These are phyloP conservation scores for Etheostoma nigrum DNA, from an alignment of 2,797 vertebrate species.

Conservation along the genomic window DNA sequence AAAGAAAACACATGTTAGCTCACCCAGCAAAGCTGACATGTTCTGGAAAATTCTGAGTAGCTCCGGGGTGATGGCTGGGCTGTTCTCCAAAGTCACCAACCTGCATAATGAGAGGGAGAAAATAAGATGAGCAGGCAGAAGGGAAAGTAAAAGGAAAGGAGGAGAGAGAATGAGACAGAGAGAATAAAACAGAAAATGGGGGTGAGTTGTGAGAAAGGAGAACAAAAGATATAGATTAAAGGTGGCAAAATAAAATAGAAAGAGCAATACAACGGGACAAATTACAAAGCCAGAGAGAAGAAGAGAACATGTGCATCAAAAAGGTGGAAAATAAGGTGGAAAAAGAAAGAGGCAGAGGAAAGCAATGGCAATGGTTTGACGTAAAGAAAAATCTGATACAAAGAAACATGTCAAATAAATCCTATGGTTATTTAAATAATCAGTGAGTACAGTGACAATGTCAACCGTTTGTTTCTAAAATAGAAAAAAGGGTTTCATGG, in stretches of 20 bases:
- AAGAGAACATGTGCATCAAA: slow-evolving; percentile 16
- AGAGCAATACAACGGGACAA: slow-evolving; percentile 21
- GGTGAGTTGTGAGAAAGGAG: slow-evolving; percentile 15
- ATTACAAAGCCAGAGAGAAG: slow-evolving; percentile 38
- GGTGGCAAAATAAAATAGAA: slow-evolving; percentile 32
- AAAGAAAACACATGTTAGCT: slow-evolving; percentile 63
- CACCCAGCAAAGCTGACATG: slow-evolving; percentile 96
- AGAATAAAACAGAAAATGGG: slow-evolving; percentile 21
- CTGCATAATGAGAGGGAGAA: slow-evolving; percentile 76
- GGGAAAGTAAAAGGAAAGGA: neutral
- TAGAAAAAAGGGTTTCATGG: neutral
- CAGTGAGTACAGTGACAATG: neutral
- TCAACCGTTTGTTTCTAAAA: neutral
- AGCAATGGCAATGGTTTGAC: slow-evolving; percentile 1
- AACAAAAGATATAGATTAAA: slow-evolving; percentile 31
- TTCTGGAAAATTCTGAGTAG: slow-evolving; percentile 97
- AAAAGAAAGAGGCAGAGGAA: neutral
- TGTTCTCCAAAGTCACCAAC: slow-evolving; percentile 97
- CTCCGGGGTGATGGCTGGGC: slow-evolving; percentile 92
- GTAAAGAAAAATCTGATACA: neutral
- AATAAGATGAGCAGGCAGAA: slow-evolving; percentile 20
- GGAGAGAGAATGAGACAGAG: neutral
- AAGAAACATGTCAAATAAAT: slow-evolving; percentile 2
- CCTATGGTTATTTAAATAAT: neutral
- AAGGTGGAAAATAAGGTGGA: slow-evolving; percentile 2